These are phyloP conservation scores for Lutraria lutraria DNA, from an alignment of 2,888 invertebrate genomes.

Conservation along the genomic window DNA sequence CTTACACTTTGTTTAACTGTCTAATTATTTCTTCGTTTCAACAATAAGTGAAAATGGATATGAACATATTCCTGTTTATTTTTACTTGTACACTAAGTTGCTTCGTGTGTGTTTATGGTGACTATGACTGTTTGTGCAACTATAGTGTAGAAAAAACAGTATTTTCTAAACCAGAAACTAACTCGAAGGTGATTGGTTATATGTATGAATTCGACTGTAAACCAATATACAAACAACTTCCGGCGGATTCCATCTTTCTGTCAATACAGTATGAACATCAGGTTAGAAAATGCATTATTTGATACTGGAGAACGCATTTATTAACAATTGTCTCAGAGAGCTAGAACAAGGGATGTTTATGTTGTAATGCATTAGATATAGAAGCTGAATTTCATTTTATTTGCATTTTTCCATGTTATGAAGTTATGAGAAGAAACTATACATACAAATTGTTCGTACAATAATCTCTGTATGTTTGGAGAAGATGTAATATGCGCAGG, in stretches of 20 bases:
- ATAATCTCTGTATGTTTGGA: no score
- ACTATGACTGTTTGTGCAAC: constrained; percentile 49
- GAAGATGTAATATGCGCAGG: no score
- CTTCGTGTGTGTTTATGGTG: not conserved
- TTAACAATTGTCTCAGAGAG: no score
- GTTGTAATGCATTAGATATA: not conserved
- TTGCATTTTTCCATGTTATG: not conserved
- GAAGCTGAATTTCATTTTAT: no score
- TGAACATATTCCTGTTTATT: not conserved
- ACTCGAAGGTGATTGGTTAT: constrained; percentile 24
- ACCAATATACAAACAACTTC: constrained; percentile 17
- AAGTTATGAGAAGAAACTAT: no score
- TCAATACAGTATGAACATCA: constrained; percentile 43
- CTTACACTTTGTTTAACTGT: not conserved
- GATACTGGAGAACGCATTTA: no score
- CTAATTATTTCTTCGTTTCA: not conserved
- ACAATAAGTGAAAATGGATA: not conserved
- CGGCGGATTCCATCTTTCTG: not conserved
- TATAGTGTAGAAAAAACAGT: constrained; percentile 47
- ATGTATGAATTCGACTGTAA: constrained; percentile 62
- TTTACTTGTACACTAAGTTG: not conserved
- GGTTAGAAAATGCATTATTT: constrained; percentile 16
- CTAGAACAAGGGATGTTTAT: no score
- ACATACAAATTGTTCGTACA: no score
- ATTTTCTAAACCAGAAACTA: not conserved